Base-by-base conservation (phyloP, 2,797 vertebrate genomes). In the Threskiornis aethiopicus region DNA sequence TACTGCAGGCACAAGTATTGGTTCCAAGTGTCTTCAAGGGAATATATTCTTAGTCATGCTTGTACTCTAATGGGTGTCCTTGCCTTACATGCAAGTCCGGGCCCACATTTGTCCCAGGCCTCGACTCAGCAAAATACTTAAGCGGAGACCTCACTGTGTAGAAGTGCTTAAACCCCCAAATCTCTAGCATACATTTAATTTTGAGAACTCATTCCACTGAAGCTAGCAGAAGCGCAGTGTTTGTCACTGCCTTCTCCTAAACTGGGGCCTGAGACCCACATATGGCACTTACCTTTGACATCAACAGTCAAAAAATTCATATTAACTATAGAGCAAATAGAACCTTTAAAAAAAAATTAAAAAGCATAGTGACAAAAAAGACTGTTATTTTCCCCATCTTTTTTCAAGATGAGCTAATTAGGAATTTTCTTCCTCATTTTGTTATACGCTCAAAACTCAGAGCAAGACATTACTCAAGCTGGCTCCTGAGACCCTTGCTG, bases 21-120 rank as follows among this genome's bases (percentile, higher is more conserved):
- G 0, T 83, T 96, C 95, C 90, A 93, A 95, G 88, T 62, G 79
- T 95, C 93, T 96, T 96, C 64, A 37, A 96, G 92, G 82, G 86
- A 94, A 94, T 70, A 87, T 57, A 78, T 91, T 96, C 95, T 78
- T 61, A 88, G 84, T 85, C 59, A 87, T 92, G 88, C 61, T 65
- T 77, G 64, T 87, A 25, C 79, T 94, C 61, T 83, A 71, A 64
- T 92, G 93, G 71, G 71, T 91, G 89, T 96, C 94, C 93, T 89
- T 85, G 80, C 42, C 73, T 73, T 79, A 85, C 55, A 77, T 55
- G 49, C 91, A 83, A 92, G 44, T 41, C 37, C 1, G 1, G 24
- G 42, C 75, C 76, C 54, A 80, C 92, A 67, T 87, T 24, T 85
- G 58, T 91, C 65, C 49, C 88, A 85, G 64, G 59, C 67, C 75